Evolutionary conservation across 2,797 vertebrate genomes (phyloP).

Genomic region (Vireo griseus): DNA sequence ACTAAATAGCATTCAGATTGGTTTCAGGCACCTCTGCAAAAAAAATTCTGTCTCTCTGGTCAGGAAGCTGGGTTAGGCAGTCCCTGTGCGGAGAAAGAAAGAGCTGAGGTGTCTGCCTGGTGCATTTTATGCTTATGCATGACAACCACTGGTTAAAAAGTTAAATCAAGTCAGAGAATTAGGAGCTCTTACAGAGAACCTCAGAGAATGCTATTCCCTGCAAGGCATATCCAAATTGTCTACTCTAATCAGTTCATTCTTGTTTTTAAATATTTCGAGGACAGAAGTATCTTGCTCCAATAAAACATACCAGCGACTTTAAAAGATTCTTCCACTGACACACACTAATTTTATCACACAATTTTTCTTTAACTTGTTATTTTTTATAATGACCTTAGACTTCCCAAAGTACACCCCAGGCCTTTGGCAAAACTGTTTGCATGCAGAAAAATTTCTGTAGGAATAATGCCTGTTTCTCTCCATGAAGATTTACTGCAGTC

Average conservation of each 20-base stretch:
- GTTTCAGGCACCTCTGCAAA: not conserved
- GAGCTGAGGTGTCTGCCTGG: not conserved
- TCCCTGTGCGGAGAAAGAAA: not conserved
- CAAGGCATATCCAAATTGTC: not conserved
- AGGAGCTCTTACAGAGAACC: not conserved
- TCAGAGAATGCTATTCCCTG: not conserved
- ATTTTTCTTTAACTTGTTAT: not conserved
- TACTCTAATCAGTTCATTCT: not conserved
- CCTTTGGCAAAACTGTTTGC: not conserved
- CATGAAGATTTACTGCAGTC: constrained; percentile 8
- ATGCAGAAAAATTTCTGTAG: not conserved
- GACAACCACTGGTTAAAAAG: not conserved
- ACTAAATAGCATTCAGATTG: not conserved
- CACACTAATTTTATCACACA: not conserved
- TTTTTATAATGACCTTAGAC: not conserved
- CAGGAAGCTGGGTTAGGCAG: not conserved
- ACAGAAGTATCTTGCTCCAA: not conserved
- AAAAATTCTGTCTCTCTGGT: not conserved
- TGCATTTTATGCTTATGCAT: fast-evolving
- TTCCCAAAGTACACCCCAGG: not conserved
- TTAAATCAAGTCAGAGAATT: not conserved
- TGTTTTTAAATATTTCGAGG: not conserved
- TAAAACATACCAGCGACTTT: not conserved
- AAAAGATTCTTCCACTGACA: not conserved
- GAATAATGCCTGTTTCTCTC: not conserved